These are phyloP conservation scores for Watsonalla binaria DNA, from an alignment of 2,888 invertebrate genomes.

Conservation along the genomic window DNA sequence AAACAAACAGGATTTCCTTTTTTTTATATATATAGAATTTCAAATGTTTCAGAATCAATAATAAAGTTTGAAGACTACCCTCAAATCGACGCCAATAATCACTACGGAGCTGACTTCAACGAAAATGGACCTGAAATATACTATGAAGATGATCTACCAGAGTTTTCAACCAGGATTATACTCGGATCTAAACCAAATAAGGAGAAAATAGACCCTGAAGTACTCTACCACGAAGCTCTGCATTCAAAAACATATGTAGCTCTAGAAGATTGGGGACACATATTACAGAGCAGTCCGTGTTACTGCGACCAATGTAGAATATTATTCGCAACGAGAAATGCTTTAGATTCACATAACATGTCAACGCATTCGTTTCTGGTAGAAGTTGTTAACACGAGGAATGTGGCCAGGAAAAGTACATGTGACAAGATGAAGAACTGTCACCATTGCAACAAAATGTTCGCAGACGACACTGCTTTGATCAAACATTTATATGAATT, in stretches of 20 bases:
- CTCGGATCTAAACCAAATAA: conserved; percentile 27
- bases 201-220: background rate
- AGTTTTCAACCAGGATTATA: conserved; percentile 23
- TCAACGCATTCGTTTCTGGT: conserved; percentile 40
- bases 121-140: background rate
- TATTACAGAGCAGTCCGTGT: conserved; percentile 24
- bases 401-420: conserved; percentile 12
- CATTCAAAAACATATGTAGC: background rate
- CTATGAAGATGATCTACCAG: conserved; percentile 1
- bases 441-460: conserved; percentile 40
- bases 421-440: conserved; percentile 21
- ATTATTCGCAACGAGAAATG: conserved; percentile 43
- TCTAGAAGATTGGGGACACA: conserved; percentile 37
- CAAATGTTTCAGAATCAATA: conserved; percentile 5
- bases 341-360: conserved; percentile 46
- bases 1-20: no score
- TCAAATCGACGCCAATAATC: conserved; percentile 1
- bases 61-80: background rate
- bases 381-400: conserved; percentile 20
- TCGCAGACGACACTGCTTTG: conserved; percentile 29
- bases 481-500: conserved; percentile 45
- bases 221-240: conserved; percentile 15
- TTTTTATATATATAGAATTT: no score
- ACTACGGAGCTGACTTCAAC: background rate
- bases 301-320: conserved; percentile 39